These are phyloP conservation scores for Rhopalosiphum padi DNA, from an alignment of 1,140 invertebrate genomes.

Conservation along the genomic window DNA sequence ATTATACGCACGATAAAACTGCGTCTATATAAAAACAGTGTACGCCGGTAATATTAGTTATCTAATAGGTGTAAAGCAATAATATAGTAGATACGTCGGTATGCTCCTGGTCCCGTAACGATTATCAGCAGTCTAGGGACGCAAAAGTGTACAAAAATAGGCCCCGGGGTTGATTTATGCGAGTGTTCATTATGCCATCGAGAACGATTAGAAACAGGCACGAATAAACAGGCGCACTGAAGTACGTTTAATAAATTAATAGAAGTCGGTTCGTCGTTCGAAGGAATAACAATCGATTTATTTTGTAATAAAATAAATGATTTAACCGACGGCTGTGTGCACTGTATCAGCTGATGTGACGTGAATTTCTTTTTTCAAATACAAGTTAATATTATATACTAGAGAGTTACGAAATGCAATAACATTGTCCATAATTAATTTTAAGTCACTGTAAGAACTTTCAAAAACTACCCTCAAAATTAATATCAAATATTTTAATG, in stretches of 20 bases:
- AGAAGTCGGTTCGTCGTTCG: background rate
- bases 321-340: background rate
- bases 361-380: background rate
- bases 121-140: too few species aligned
- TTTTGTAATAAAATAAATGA: background rate
- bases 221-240: too few species aligned
- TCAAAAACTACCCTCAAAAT: background rate
- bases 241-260: too few species aligned
- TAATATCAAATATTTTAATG: background rate
- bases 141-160: too few species aligned
- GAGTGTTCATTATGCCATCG: too few species aligned
- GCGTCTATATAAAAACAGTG: background rate
- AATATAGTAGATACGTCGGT: background rate
- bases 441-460: background rate
- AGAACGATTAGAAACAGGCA: too few species aligned
- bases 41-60: background rate
- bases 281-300: background rate
- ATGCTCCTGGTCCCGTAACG: too few species aligned
- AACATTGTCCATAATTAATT: conserved; percentile 28
- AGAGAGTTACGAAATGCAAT: background rate
- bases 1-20: background rate
- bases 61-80: background rate
- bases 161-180: too few species aligned
- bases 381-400: background rate
- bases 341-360: background rate